Base-by-base conservation (phyloP, 1,140 invertebrate species). In the Drosophila persimilis region DNA sequence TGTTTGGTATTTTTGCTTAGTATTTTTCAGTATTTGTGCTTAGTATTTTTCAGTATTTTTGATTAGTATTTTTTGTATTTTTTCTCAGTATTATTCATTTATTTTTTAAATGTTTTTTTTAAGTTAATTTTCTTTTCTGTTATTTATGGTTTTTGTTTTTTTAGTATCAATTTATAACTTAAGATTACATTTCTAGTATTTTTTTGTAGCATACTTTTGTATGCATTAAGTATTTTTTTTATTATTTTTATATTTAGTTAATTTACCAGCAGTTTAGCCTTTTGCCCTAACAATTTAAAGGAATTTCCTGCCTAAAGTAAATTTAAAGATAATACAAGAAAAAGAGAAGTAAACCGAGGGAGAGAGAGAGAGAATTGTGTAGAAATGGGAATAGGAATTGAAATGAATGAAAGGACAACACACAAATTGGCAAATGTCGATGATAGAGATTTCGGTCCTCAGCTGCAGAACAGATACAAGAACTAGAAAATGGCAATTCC, bases 401-500 rank as follows among this genome's bases (percentile, higher is more conserved):
- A 7, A 51, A 52, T 17, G n/a, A 71, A 35, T 47, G 53, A 53
- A 50, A 59, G 60, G 57, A 22, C 20, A 44, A 57, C 57, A 63
- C 53, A 70, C 64, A 81, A 74, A 81, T 73, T 73, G 73, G 56
- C 73, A 77, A 69, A 67, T 53, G 55, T 20, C 48, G 43, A 61
- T 47, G 48, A 39, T 41, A 39, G 44, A 39, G 35, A 13, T 39
- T 65, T 63, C 47, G 48, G 50, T 59, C 31, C 52, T 72, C 63
- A 75, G 59, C 62, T 75, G 74, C 55, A 58, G 61, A 65, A 63
- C 17, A 39, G 22, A 53, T 41, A 53, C 29, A 35, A 52, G 29
- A 54, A 50, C 56, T 35, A 45, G 35, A 52, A 69, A 80, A 77
- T 59, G 54, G 41, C 78, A 80, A 80, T 69, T 81, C 52, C 41